Base-by-base conservation (phyloP, 1,140 invertebrate species). In the Planococcus citri region DNA sequence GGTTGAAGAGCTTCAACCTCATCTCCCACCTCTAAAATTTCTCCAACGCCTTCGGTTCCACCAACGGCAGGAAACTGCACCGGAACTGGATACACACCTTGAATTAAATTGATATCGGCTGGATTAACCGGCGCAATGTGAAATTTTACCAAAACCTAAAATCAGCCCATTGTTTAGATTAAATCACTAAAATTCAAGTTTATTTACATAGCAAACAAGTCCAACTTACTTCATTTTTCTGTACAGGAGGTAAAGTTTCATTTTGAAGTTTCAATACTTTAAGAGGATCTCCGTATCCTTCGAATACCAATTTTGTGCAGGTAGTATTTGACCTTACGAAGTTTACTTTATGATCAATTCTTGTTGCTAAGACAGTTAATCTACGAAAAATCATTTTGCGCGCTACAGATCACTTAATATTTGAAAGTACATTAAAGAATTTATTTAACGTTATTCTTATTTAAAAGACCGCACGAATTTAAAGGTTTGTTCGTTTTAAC, bases 51-150 rank as follows among this genome's bases (percentile, higher is more conserved):
- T 85, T 98, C 96, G 79, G 92, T 93, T 21, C 96, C 96, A 27
- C 86, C 85, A 69, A 94, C 81, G 29, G 88, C 86, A 17, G 95
- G 95, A 61, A 97, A 81, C 38, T 80, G 73, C n/a, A 94, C 90
- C 77, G 91, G 94, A 0, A 92, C 84, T 1, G 91, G 90, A 83
- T 98, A 98, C 76, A 89, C 91, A 22, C 87, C 97, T 83, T 98
- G 94, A 74, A 99, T 94, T 64, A 90, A 95, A 77, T 99, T 99
- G n/a, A 99, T 95, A 78, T 99, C 97, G 1, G 96, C 94, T 21
- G 97, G 96, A 80, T 99, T 98, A 1, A 99, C 86, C 6, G 96
- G 92, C 1, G 94, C 85, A 38, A 94, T 88, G 38, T 97, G 73
- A 86, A 97, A 93, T 80, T 90, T 88, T 0, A 98, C 85, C 20